These are phyloP conservation scores for Labeo rohita DNA, from an alignment of 2,113 vertebrate genomes.

Conservation along the genomic window DNA sequence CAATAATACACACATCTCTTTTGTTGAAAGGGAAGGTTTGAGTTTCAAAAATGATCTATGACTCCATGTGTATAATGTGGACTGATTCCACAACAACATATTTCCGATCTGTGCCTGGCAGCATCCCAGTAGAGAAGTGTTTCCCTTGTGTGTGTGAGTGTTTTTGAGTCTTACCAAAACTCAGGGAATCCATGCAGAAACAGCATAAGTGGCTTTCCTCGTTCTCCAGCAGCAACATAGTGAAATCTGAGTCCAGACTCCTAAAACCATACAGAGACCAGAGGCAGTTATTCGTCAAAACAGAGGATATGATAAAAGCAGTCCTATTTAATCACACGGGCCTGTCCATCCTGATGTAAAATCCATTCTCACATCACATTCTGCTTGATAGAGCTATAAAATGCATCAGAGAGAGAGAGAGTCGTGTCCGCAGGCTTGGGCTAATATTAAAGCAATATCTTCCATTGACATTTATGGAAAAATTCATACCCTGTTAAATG, in stretches of 20 bases:
- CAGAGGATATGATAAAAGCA: conserved; percentile 8
- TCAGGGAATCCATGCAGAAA: conserved; percentile 97
- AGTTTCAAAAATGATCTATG: neutral
- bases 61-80: neutral
- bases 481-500: conserved; percentile 18
- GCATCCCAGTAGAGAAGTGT: conserved; percentile 32
- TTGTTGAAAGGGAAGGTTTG: neutral
- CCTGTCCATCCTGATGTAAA: conserved; percentile 33
- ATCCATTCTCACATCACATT: conserved; percentile 6
- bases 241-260: conserved; percentile 96
- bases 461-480: conserved; percentile 37
- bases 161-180: conserved; percentile 87
- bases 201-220: conserved; percentile 96
- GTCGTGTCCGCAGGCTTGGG: conserved; percentile 7
- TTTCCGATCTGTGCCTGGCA: conserved; percentile 2
- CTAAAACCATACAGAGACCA: conserved; percentile 70
- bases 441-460: conserved; percentile 29
- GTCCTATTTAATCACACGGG: neutral
- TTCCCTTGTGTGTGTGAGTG: neutral
- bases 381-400: conserved; percentile 49
- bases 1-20: neutral
- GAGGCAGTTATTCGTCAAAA: conserved; percentile 42
- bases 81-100: neutral
- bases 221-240: conserved; percentile 94
- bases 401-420: neutral